Conservation (phyloP, 92 coral and sea anemone species). For the Paramuricea clavata region DNA sequence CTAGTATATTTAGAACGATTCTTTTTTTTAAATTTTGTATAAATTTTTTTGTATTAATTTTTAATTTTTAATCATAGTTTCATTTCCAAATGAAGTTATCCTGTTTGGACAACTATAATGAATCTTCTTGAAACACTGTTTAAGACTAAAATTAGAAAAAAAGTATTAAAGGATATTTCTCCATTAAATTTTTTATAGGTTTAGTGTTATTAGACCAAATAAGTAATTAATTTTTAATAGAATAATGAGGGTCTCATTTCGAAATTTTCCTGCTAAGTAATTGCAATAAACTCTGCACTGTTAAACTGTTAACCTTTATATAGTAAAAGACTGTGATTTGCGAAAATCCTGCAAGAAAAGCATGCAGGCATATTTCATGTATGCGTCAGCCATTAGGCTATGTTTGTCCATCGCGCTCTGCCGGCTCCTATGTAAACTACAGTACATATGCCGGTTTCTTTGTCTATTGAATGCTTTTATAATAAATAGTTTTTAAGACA, state of each 20-base stretch:
- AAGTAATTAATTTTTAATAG: background rate
- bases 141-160: background rate
- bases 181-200: background rate
- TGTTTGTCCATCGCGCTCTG: background rate
- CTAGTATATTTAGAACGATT: background rate
- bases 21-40: background rate
- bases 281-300: background rate
- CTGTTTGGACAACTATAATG: background rate
- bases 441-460: background rate
- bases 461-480: no score
- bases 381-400: background rate
- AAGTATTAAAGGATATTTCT: background rate
- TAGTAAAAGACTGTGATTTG: background rate
- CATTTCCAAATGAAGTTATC: background rate
- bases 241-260: background rate
- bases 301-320: no score
- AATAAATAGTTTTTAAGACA: no score
- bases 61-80: background rate
- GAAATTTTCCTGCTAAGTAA: background rate
- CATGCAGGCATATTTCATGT: no score
- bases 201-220: background rate
- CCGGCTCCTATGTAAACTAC: background rate
- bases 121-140: background rate
- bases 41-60: no score
- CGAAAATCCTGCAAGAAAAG: background rate